A percentile compares a stretch with the other conserved stretches of the same genome.
Conservation (phyloP, 2,888 invertebrate species). For the Timema cristinae region DNA sequence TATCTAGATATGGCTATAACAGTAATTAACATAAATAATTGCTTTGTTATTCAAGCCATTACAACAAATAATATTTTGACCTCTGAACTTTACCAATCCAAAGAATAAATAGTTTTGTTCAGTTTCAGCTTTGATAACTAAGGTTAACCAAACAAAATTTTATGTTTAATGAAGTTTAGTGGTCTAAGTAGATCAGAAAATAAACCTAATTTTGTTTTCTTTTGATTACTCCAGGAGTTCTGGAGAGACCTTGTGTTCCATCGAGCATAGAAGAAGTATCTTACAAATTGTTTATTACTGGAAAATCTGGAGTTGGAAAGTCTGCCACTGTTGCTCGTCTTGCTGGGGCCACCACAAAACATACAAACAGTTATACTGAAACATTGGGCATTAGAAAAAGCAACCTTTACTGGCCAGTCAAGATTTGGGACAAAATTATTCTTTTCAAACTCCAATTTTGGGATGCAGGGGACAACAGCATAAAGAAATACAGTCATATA, state of each 20-base stretch:
- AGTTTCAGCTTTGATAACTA: too few species aligned
- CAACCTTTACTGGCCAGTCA: conserved; percentile 55
- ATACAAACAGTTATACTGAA: conserved; percentile 43
- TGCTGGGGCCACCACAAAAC: conserved; percentile 44
- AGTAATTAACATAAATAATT: too few species aligned
- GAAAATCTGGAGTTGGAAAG: conserved; percentile 54
- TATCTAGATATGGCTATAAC: too few species aligned
- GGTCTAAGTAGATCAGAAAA: too few species aligned
- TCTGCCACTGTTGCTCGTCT: conserved; percentile 50
- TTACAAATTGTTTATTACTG: conserved; percentile 54
- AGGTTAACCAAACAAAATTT: background rate
- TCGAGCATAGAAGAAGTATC: conserved; percentile 51
- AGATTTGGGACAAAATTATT: conserved; percentile 51
- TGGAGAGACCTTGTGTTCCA: conserved; percentile 51
- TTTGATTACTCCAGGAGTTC: conserved; percentile 43
- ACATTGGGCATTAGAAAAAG: conserved; percentile 52
- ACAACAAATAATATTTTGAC: too few species aligned
- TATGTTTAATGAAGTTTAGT: background rate
- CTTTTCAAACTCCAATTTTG: conserved; percentile 54
- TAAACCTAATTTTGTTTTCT: background rate
- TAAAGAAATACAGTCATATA: conserved; percentile 55
- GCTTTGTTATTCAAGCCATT: too few species aligned
- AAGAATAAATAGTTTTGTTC: too few species aligned
- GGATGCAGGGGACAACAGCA: conserved; percentile 54
- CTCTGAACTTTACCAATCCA: too few species aligned